These are phyloP conservation scores for Seira sanloemensis DNA, from an alignment of 2,888 invertebrate species.

Conservation along the genomic window DNA sequence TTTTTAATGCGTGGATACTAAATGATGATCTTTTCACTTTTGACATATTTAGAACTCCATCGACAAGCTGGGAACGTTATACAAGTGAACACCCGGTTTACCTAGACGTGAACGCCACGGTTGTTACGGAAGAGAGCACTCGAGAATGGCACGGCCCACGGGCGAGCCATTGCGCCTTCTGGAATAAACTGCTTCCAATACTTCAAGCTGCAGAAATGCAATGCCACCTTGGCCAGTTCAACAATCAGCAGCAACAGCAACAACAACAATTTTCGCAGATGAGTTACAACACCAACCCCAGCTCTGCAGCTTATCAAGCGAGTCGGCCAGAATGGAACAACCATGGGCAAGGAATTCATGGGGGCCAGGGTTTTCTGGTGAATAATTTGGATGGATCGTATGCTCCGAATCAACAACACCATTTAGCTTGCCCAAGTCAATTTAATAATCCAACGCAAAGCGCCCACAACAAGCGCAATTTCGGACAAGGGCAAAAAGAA, in stretches of 20 bases:
- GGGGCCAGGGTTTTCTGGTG: slow-evolving; percentile 20
- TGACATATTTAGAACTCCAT: too few relatives aligned
- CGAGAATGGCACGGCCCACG: slow-evolving; percentile 44
- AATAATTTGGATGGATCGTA: not conserved
- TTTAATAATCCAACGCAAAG: not conserved
- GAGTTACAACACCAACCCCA: not conserved
- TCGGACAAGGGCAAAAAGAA: not conserved
- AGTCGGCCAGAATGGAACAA: slow-evolving; percentile 6
- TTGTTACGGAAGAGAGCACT: slow-evolving; percentile 34
- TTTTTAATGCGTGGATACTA: too few relatives aligned
- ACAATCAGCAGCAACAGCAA: not conserved
- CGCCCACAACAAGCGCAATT: not conserved
- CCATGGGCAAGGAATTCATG: slow-evolving; percentile 27
- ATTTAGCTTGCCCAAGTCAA: not conserved
- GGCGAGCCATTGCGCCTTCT: slow-evolving; percentile 58
- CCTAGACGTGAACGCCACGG: slow-evolving; percentile 59
- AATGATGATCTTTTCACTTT: too few relatives aligned
- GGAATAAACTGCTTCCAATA: slow-evolving; percentile 62
- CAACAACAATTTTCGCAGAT: too few relatives aligned
- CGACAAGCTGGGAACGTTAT: slow-evolving; percentile 62
- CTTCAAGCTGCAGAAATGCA: not conserved
- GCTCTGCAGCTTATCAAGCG: not conserved
- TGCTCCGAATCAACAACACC: slow-evolving; percentile 8
- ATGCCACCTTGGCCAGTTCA: not conserved
- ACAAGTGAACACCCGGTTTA: slow-evolving; percentile 53